These are phyloP conservation scores for Triplophysa siluroides DNA, from an alignment of 2,113 vertebrate genomes.

Conservation along the genomic window DNA sequence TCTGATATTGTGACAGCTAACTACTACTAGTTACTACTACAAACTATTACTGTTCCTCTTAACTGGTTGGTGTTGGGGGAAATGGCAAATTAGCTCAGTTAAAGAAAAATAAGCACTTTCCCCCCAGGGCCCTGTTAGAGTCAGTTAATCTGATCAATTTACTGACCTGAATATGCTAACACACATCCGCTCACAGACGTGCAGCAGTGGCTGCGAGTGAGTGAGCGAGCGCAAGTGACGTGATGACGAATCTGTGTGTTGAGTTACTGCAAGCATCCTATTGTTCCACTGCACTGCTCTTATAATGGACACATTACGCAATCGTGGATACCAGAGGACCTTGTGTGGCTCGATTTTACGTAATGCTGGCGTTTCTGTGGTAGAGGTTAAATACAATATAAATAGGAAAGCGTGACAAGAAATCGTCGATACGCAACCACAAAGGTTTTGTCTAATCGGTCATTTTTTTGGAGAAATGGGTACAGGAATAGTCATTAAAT, in stretches of 20 bases:
- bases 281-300: constrained; percentile 30
- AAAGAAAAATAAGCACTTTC: constrained; percentile 22
- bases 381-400: no score
- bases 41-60: neutral
- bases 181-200: constrained; percentile 23
- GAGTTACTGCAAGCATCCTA: constrained; percentile 15
- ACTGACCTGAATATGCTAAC: constrained; percentile 59
- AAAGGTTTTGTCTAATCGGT: no score
- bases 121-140: constrained; percentile 50
- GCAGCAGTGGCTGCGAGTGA: constrained; percentile 8
- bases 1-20: no score
- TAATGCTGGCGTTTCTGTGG: constrained; percentile 1
- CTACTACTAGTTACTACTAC: neutral
- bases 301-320: constrained; percentile 35
- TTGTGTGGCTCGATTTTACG: constrained; percentile 22
- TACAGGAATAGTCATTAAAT: no score
- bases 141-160: constrained; percentile 60
- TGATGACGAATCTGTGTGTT: neutral
- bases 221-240: neutral
- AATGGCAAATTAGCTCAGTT: constrained; percentile 24
- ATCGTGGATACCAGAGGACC: constrained; percentile 36
- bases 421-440: no score
- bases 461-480: no score
- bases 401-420: neutral
- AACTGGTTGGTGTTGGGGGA: neutral